Conservation (phyloP, 2,797 vertebrate genomes). For the Eptatretus atami region DNA sequence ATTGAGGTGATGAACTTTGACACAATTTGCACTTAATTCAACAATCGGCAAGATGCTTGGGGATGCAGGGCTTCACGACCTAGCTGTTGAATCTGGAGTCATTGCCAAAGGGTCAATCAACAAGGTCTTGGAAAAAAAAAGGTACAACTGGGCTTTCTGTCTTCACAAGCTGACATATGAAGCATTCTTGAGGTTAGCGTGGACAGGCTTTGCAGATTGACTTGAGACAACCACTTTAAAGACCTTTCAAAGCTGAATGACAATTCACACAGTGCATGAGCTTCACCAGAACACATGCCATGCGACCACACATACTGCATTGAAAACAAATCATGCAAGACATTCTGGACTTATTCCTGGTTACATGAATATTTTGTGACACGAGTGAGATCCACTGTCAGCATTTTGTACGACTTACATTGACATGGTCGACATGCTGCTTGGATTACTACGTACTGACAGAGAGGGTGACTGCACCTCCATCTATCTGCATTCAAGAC, state of each 20-base stretch:
- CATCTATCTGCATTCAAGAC: too few species aligned
- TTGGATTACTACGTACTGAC: too few species aligned
- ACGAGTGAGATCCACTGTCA: too few species aligned
- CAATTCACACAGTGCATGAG: not conserved
- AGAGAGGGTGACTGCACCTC: too few species aligned
- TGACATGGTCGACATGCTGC: too few species aligned
- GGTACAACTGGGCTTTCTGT: not conserved
- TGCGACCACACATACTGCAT: not conserved
- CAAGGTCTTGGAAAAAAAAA: not conserved
- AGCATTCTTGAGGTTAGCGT: not conserved
- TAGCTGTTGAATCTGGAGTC: not conserved
- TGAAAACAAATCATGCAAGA: not conserved
- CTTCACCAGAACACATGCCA: not conserved
- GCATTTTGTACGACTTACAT: too few species aligned
- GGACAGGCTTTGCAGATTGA: conserved; percentile 3
- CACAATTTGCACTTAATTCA: not conserved
- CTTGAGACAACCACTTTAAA: not conserved
- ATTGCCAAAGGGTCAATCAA: not conserved
- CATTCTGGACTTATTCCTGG: too few species aligned
- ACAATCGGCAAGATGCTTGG: conserved; percentile 1
- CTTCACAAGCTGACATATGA: not conserved
- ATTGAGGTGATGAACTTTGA: not conserved
- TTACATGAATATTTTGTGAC: too few species aligned
- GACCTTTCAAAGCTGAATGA: not conserved
- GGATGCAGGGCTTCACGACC: not conserved